These are phyloP conservation scores for Hydropotes inermis DNA, from an alignment of 2,113 vertebrate genomes.

Conservation along the genomic window DNA sequence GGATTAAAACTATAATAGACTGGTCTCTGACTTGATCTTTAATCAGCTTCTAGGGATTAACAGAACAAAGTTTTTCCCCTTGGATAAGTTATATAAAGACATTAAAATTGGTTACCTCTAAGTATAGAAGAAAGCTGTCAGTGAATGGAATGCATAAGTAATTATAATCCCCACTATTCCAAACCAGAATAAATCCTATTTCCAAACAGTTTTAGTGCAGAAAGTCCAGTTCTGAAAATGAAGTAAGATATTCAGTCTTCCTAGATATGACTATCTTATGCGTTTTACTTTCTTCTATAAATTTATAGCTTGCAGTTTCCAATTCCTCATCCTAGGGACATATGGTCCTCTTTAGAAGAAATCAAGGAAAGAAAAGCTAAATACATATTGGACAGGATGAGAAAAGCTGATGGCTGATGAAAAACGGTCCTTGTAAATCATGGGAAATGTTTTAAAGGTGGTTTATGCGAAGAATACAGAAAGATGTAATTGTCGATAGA, in stretches of 20 bases:
- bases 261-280: background rate
- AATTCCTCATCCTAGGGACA: background rate
- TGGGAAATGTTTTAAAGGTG: background rate
- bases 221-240: constrained; percentile 36
- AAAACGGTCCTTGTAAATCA: constrained; percentile 28
- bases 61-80: background rate
- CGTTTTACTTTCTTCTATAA: constrained; percentile 22
- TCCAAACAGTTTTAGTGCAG: constrained; percentile 4
- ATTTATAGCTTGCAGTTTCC: constrained; percentile 28
- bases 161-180: constrained; percentile 36
- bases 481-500: background rate
- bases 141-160: constrained; percentile 6
- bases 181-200: constrained; percentile 44
- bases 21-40: constrained; percentile 25
- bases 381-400: background rate
- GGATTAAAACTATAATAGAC: constrained; percentile 18
- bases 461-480: background rate
- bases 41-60: constrained; percentile 23
- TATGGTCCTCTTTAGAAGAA: constrained; percentile 33
- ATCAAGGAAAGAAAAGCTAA: constrained; percentile 23
- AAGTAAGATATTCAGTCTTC: constrained; percentile 15
- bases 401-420: background rate
- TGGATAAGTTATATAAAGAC: background rate
- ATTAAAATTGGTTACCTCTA: background rate
- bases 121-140: constrained; percentile 29